Evolutionary conservation across 2,888 invertebrate species (phyloP).

Genomic region (Andrena dorsata): DNA sequence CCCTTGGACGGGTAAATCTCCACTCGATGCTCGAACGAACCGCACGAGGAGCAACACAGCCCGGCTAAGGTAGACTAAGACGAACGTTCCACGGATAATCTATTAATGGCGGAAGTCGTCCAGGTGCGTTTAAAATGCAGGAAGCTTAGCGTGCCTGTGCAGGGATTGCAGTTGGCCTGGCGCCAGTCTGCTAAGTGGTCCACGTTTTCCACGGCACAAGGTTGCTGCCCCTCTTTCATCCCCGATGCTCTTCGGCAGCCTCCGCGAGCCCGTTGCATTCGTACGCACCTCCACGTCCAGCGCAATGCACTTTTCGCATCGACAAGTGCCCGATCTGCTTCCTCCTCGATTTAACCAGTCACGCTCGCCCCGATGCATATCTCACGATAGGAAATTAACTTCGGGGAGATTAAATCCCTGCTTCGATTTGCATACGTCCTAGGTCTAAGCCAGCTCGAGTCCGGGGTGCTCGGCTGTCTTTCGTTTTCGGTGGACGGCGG

Average conservation of each 20-base stretch:
- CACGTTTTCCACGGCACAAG: conserved; percentile 67
- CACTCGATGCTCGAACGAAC: conserved; percentile 17
- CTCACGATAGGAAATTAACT: conserved; percentile 35
- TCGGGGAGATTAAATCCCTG: not conserved
- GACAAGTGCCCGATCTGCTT: conserved; percentile 2
- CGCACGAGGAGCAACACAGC: conserved; percentile 33
- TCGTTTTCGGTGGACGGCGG: not conserved
- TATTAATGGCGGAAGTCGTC: conserved; percentile 77
- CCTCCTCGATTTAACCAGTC: conserved; percentile 25
- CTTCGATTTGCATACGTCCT: conserved; percentile 31
- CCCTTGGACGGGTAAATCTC: conserved; percentile 27
- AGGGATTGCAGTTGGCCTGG: conserved; percentile 78
- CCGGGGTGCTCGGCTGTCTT: not conserved
- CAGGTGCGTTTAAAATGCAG: conserved; percentile 78
- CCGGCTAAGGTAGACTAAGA: conserved; percentile 59
- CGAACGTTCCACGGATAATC: conserved; percentile 74
- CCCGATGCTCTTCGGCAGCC: conserved; percentile 12
- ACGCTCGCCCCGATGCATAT: not conserved
- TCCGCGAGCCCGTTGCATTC: conserved; percentile 39
- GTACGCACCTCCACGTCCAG: conserved; percentile 54
- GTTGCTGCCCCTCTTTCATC: conserved; percentile 28
- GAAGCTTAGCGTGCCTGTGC: conserved; percentile 72
- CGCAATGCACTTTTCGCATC: conserved; percentile 30
- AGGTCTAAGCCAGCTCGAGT: not conserved
- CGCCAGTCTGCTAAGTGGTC: conserved; percentile 78